Evolutionary conservation across 1,140 invertebrate species (phyloP).

Genomic region (Achatina immaculata): DNA sequence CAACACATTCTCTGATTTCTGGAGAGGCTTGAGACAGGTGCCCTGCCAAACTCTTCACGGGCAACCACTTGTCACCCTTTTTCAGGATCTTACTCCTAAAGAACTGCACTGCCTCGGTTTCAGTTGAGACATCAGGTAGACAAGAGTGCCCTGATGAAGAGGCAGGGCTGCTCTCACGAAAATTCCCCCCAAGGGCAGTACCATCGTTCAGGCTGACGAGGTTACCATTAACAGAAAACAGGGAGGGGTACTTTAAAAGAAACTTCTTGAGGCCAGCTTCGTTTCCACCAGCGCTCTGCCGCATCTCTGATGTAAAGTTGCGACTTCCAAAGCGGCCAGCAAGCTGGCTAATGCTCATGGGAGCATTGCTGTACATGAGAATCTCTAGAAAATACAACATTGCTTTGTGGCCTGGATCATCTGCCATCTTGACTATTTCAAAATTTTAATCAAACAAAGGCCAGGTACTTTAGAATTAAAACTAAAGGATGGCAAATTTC

Average conservation of each 20-base stretch:
- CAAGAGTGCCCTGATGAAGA: slow-evolving; percentile 59
- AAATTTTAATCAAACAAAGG: background rate
- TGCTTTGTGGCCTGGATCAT: slow-evolving; percentile 71
- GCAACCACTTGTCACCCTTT: slow-evolving; percentile 70
- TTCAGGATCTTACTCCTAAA: slow-evolving; percentile 69
- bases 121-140: slow-evolving; percentile 67
- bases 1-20: slow-evolving; percentile 71
- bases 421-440: slow-evolving; percentile 62
- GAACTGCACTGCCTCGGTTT: slow-evolving; percentile 72
- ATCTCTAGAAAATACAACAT: slow-evolving; percentile 73
- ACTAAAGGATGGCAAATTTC: background rate
- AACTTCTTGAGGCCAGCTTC: slow-evolving; percentile 71
- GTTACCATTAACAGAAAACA: slow-evolving; percentile 71
- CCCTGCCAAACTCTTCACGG: slow-evolving; percentile 70
- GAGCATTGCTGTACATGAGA: slow-evolving; percentile 69
- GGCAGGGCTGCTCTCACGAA: slow-evolving; percentile 64
- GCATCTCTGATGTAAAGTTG: slow-evolving; percentile 71
- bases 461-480: background rate
- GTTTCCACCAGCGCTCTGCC: slow-evolving; percentile 70
- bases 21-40: slow-evolving; percentile 70
- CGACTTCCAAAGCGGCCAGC: slow-evolving; percentile 71
- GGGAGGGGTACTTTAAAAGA: slow-evolving; percentile 71
- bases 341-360: slow-evolving; percentile 69
- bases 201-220: slow-evolving; percentile 67
- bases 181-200: slow-evolving; percentile 64